A percentile compares a stretch with the other conserved stretches of the same genome.
Evolutionary conservation across 2,888 invertebrate genomes (phyloP).

Genomic region (Standfussiana lucernea): DNA sequence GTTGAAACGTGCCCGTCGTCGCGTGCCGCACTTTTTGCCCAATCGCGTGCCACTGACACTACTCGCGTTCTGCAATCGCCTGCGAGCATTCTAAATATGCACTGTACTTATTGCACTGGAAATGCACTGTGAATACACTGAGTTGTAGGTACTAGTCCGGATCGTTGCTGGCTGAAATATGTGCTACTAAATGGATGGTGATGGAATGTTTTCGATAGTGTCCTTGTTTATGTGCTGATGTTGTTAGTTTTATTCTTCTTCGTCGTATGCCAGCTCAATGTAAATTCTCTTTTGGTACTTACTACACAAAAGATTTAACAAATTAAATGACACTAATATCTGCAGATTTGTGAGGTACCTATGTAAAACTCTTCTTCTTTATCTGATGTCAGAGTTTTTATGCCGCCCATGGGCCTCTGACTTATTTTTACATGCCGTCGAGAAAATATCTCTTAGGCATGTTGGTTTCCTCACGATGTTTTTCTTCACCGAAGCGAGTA

Average conservation of each 20-base stretch:
- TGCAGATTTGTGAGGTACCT: too few species aligned
- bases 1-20: constrained; percentile 38
- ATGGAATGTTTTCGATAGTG: constrained; percentile 14
- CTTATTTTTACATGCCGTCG: too few species aligned
- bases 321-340: too few species aligned
- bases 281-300: too few species aligned
- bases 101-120: constrained; percentile 19
- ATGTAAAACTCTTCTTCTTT: too few species aligned
- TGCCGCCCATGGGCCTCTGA: too few species aligned
- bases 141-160: background rate
- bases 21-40: constrained; percentile 56
- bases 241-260: background rate
- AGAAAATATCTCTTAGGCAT: too few species aligned
- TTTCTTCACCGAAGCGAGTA: too few species aligned
- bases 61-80: constrained; percentile 43
- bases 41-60: constrained; percentile 61
- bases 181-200: constrained; percentile 24
- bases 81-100: constrained; percentile 50
- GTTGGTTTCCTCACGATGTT: too few species aligned
- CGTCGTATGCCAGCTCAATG: too few species aligned
- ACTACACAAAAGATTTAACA: too few species aligned
- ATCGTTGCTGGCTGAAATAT: constrained; percentile 26
- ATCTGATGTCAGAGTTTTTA: too few species aligned
- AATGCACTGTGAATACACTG: constrained; percentile 35
- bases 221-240: background rate